Conservation (phyloP, 2,113 vertebrate genomes). For the Pseudonaja textilis region DNA sequence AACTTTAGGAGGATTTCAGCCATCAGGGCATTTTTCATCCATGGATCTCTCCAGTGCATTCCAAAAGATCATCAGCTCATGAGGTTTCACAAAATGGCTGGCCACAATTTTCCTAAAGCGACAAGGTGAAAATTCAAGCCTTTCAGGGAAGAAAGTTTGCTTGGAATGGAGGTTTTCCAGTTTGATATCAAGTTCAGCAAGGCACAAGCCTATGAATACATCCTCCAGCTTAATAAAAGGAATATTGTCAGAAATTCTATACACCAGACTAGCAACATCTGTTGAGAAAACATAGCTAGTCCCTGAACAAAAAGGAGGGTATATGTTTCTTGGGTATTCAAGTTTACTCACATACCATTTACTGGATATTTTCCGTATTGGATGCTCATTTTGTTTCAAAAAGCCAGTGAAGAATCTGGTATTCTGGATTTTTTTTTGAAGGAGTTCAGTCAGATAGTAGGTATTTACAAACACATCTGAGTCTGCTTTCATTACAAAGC, state of each 20-base stretch:
- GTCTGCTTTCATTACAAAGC: conserved; percentile 78
- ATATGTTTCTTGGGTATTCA: conserved; percentile 63
- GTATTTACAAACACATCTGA: conserved; percentile 76
- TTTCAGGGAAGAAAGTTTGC: conserved; percentile 66
- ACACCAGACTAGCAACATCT: conserved; percentile 63
- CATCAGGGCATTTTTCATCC: too few relatives aligned
- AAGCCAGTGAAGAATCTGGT: conserved; percentile 70
- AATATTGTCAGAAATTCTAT: conserved; percentile 47
- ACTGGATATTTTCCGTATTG: conserved; percentile 56
- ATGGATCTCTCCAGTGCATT: conserved; percentile 50
- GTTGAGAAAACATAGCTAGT: conserved; percentile 74
- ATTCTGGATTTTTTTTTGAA: conserved; percentile 64
- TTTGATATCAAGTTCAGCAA: conserved; percentile 56
- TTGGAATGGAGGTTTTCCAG: conserved; percentile 66
- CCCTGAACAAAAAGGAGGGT: conserved; percentile 76
- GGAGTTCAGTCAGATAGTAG: conserved; percentile 68
- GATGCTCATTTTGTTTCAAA: conserved; percentile 63
- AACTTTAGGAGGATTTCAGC: too few relatives aligned
- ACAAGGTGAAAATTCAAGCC: conserved; percentile 63
- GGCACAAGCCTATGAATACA: conserved; percentile 78
- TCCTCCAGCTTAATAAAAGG: conserved; percentile 74
- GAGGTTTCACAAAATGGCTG: conserved; percentile 63
- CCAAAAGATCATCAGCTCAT: conserved; percentile 63
- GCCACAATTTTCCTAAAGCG: conserved; percentile 66
- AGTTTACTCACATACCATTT: conserved; percentile 73